Evolutionary conservation across 2,797 vertebrate species (phyloP), one percentile per base, ranked within the genome.

Genomic region (Tangara arthus): DNA sequence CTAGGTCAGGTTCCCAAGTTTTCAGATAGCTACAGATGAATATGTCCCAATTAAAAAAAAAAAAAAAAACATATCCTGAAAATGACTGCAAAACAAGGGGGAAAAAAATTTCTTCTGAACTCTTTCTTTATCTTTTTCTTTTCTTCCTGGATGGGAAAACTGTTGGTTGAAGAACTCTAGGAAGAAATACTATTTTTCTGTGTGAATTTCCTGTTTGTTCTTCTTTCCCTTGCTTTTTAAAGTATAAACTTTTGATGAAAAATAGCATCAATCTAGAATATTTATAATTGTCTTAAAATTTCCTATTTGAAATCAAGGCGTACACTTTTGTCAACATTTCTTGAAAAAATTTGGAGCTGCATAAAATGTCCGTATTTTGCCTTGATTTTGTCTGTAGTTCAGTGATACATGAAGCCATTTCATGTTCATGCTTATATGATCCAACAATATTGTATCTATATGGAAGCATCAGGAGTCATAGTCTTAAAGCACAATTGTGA

Each of bases 51-150:
- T 22, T 68, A 0, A 18, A 28, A 34, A 28, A 39, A 39, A 7
- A 7, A 42, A 24, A 42, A 42, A 24, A 3, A 5, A 71, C 0
- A 0, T 44, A n/a, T 41, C 15, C 16, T 46, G 18, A 56, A 60
- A 32, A 0, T 20, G 7, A 47, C 22, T 41, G 7, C 11, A 41
- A 83, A 82, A 35, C 6, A 53, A n/a, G 1, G 10, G 10, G 12
- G 2, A 27, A 2, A 28, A 8, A 52, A 20, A 3, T 2, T 6
- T 17, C 8, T 57, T 55, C 22, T 0, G 0, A 39, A 6, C 15
- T 24, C 37, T 88, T 78, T 69, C 8, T 8, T 56, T 61, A n/a
- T 1, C 4, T 11, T 70, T 8, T 50, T 76, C 15, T 53, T 77
- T 56, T 32, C 56, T 2, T 86, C 2, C 3, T 69, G 6, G 8